Percentiles rank a stretch among this genome's conserved stretches.
These are phyloP conservation scores for Melangyna quadrimaculata DNA, from an alignment of 2,888 invertebrate species.

Conservation along the genomic window DNA sequence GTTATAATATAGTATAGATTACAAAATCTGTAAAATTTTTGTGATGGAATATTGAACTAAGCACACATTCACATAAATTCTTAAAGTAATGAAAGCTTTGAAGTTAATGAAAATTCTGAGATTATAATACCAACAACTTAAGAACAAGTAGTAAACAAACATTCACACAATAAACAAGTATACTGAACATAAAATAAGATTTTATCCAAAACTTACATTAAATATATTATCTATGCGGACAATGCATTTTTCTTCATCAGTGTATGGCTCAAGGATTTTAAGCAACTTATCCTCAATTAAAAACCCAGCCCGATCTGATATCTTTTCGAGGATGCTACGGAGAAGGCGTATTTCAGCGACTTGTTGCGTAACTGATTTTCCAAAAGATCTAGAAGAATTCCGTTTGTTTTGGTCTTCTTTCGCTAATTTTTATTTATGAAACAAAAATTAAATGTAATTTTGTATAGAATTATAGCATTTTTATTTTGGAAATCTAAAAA, in stretches of 20 bases:
- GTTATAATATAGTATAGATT: too few species aligned
- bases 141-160: too few species aligned
- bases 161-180: neutral
- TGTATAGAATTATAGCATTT: neutral
- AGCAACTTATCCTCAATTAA: constrained; percentile 87
- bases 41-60: too few species aligned
- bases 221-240: constrained; percentile 90
- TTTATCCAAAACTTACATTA: constrained; percentile 80
- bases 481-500: neutral
- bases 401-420: neutral
- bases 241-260: constrained; percentile 84
- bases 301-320: constrained; percentile 88
- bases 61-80: too few species aligned
- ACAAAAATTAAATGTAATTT: neutral
- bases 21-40: too few species aligned
- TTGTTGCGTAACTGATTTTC: constrained; percentile 64
- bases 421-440: neutral
- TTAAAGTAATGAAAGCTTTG: too few species aligned
- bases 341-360: constrained; percentile 79
- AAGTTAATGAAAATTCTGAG: too few species aligned
- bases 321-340: constrained; percentile 85
- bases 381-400: neutral
- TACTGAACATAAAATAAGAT: neutral
- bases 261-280: constrained; percentile 85
- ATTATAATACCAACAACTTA: too few species aligned